Evolutionary conservation across 2,797 vertebrate genomes (phyloP), one percentile per base, ranked within the genome.

Genomic region (Mastacembelus armatus): DNA sequence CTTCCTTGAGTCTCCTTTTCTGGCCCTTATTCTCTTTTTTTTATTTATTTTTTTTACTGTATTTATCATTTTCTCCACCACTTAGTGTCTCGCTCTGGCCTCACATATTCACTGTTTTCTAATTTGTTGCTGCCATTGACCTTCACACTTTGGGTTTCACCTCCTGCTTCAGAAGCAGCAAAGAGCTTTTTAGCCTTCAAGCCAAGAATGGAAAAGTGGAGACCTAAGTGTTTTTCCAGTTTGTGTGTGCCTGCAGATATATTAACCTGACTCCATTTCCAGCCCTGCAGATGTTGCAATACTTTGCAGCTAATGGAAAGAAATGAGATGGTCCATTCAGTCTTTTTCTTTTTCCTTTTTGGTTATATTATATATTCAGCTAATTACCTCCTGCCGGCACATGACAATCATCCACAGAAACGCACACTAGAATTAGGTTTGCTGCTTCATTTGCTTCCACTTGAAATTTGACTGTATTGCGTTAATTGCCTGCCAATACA

Each of bases 401-500:
- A 9, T 4, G 42, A 62, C 39, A 15, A 18, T 51, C 61, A 66
- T 35, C 12, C 22, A n/a, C 44, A 45, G 40, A 16, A 8, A 36
- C n/a, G 36, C 18, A 27, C 40, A 57, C 24, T 39, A 57, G 33
- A 56, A 10, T 63, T 16, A 40, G 27, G 15, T 73, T 69, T 52
- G 42, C 42, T 35, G 56, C 3, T 73, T 68, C 30, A 62, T 77
- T 73, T 54, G 50, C 49, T 54, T 54, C 56, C 50, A 27, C 51
- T 73, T 15, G 36, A 44, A 74, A 71, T 76, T 22, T 66, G 36
- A 61, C 55, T 55, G 18, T 63, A 64, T 65, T 33, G 27, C 45
- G 66, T 81, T 68, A 79, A 84, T 71, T 62, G 71, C 40, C 32
- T 58, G 50, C 43, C 47, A n/a, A 16, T 18, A 36, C 2, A 49